Base-by-base conservation (phyloP, 1,140 invertebrate species). In the Drosophila setifemur region DNA sequence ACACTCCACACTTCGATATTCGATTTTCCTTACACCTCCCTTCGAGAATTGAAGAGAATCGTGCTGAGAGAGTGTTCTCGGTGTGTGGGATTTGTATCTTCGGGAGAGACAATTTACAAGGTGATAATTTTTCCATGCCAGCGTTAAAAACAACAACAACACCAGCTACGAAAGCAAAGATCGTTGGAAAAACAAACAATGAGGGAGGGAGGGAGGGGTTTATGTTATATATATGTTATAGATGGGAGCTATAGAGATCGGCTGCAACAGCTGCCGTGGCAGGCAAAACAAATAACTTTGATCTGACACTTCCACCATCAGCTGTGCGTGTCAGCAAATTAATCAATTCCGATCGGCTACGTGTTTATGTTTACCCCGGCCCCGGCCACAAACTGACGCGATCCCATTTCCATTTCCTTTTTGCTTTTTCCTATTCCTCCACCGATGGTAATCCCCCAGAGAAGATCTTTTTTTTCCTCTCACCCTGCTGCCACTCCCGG, bases 321-420 rank as follows among this genome's bases (percentile, higher is more conserved):
- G 79, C 64, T 85, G 74, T 85, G 66, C 67, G 42, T 61, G 54
- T 70, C 54, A 74, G 73, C 70, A 85, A 79, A 83, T 83, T 83
- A 83, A 83, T 83, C 79, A 83, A 83, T 79, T 85, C 43, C 52
- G 79, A 72, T 82, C 74, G 52, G 48, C 39, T 72, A 35, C 71
- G 55, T 77, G 57, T 69, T 58, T 69, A 23, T 69, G 52, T 69
- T 52, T 64, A 28, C 40, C 64, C 43, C 29, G 3, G 8, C 11
- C 29, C 29, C 11, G 1, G 5, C 12, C 33, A 1, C 63, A 67
- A 72, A 81, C 72, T 81, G 76, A 50, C 72, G 72, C 66, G 78
- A 78, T 82, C 79, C 69, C 79, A 78, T 75, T 72, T 39, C 42
- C 44, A 58, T 58, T 53, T 35, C 48, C 25, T 50, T 40, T n/a